phyloP scores from a whole-genome alignment of 2,113 vertebrate species.

The Gorsachius goisagi region DNA sequence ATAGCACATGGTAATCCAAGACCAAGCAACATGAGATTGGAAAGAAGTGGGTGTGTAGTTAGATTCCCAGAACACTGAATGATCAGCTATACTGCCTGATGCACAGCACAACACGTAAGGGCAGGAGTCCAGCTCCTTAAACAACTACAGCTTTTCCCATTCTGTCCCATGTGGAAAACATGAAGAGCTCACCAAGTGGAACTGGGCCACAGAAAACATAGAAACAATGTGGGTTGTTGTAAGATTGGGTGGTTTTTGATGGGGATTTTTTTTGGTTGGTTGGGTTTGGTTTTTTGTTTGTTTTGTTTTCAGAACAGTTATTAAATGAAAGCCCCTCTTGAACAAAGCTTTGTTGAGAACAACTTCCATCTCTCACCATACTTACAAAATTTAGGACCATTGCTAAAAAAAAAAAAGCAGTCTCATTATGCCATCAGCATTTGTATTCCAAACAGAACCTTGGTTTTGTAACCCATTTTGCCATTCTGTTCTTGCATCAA shows the following conservation, averaged over 20 bases:
- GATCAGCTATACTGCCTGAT: not conserved
- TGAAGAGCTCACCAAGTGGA: not conserved
- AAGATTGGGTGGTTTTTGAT: rapidly evolving
- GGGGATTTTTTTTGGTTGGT: not conserved
- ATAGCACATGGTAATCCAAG: not conserved
- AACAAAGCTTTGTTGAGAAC: not conserved
- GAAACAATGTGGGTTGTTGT: not conserved
- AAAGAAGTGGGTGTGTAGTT: not conserved
- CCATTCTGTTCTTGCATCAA: not conserved
- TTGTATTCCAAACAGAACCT: not conserved
- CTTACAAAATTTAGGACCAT: not conserved
- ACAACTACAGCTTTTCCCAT: not conserved
- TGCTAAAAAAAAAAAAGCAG: not conserved
- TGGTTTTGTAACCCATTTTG: not conserved
- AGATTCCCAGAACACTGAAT: not conserved
- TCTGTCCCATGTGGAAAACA: not conserved
- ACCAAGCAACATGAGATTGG: not conserved
- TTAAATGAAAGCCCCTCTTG: not conserved
- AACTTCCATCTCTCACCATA: not conserved
- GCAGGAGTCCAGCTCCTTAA: not conserved
- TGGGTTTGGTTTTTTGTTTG: not conserved
- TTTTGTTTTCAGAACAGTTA: not conserved
- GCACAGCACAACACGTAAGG: not conserved
- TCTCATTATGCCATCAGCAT: not conserved
- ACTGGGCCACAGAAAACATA: not conserved